Evolutionary conservation across 2,888 invertebrate genomes (phyloP), one percentile per base, ranked within the genome.

Genomic region (Sussaba pulchella): DNA sequence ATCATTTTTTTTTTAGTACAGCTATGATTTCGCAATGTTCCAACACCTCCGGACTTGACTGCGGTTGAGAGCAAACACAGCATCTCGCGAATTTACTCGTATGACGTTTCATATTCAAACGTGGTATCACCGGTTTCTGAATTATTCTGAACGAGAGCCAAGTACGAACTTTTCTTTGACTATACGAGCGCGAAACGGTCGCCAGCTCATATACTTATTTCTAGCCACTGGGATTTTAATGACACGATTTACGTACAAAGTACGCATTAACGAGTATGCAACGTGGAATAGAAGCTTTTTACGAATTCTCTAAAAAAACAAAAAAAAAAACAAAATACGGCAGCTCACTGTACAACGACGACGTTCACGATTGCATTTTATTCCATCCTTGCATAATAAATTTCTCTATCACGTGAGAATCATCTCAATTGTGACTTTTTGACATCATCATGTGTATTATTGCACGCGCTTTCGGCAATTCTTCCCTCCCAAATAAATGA

Each of bases 191-290:
- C 8, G 36, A 39, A 14, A 17, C 36, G 17, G 57, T 24, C 21
- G 21, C 21, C 36, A 50, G 50, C n/a, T n/a, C 19, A n/a, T 24
- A 47, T 31, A 64, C 31, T 64, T 31, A 17, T n/a, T 47, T 31
- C 9, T 47, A 47, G 17, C 14, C 50, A 19, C 39, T 52, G n/a
- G 52, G 45, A n/a, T 21, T 52, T 69, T 54, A 54, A 69, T 54
- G 41, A 69, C 36, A 69, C 41, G 24, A 52, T 54, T 54, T 26
- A 31, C 54, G 54, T n/a, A 4, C 41, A 39, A 52, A 69, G 50
- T 24, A 41, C 36, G 57, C 57, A 59, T 59, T 59, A 59, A 39
- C 3, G 57, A 59, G n/a, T 36, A 36, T 36, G 17, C 24, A 36
- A 36, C 36, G 26, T 12, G 9, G 36, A 59, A 36, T 39, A 17